These are phyloP conservation scores for Mormyrops attenuatus DNA, from an alignment of 2,797 vertebrate species.

Conservation along the genomic window DNA sequence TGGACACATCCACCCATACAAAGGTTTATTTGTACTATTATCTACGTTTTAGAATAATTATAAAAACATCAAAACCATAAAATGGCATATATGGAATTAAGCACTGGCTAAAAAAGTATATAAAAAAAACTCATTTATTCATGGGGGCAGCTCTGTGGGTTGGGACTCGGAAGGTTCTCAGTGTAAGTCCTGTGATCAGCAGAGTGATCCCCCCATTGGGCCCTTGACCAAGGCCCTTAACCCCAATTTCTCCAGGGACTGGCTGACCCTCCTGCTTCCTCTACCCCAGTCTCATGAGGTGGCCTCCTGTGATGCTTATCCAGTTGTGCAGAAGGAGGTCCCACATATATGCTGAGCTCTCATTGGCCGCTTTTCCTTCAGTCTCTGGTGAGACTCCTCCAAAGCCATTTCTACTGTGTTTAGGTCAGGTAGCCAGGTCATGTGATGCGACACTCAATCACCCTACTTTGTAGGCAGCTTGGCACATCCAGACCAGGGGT, in stretches of 20 bases:
- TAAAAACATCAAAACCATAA: not conserved
- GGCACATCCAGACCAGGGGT: not conserved
- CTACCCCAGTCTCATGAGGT: not conserved
- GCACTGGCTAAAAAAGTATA: not conserved
- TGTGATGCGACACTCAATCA: not conserved
- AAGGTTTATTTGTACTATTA: not conserved
- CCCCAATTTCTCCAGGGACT: not conserved
- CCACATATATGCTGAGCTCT: not conserved
- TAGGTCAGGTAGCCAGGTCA: not conserved
- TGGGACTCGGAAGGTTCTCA: not conserved
- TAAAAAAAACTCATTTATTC: not conserved
- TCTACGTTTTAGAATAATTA: not conserved
- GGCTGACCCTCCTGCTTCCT: not conserved
- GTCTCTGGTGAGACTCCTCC: too few relatives aligned
- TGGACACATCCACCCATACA: not conserved
- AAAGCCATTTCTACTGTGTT: not conserved
- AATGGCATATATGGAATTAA: not conserved
- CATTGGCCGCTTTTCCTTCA: not conserved
- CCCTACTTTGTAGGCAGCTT: not conserved
- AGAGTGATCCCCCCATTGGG: not conserved
- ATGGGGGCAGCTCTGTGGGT: not conserved
- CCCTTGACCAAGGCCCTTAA: not conserved
- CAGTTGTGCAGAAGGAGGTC: not conserved
- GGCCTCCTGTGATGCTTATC: not conserved
- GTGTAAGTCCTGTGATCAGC: not conserved